phyloP scores from a whole-genome alignment of 2,797 vertebrate genomes.

The Poecilia wingei region DNA sequence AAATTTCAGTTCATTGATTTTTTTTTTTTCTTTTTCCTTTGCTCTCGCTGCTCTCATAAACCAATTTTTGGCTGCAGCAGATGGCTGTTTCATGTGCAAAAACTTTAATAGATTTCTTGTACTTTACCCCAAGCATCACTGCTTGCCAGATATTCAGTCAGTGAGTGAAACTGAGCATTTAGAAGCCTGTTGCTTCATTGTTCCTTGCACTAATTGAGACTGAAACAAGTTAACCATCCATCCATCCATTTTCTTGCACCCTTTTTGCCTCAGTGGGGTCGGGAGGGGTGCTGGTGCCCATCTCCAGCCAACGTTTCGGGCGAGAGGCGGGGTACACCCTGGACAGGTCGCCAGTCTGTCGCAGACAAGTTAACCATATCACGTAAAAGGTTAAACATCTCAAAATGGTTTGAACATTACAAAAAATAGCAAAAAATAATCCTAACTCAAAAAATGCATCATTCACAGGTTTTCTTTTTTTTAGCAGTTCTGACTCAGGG shows the following conservation, averaged over 20 bases:
- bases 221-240: not conserved
- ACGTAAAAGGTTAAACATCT: not conserved
- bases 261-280: too few species aligned
- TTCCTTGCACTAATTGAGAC: not conserved
- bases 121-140: not conserved
- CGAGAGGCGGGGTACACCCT: too few species aligned
- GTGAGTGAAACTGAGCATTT: not conserved
- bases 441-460: constrained; percentile 6
- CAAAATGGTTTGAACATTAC: not conserved
- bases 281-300: too few species aligned
- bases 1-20: not conserved
- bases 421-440: not conserved
- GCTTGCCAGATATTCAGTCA: not conserved
- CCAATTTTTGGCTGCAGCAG: not conserved
- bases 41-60: not conserved
- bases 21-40: not conserved
- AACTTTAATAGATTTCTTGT: not conserved
- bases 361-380: not conserved
- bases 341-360: too few species aligned
- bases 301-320: too few species aligned
- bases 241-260: too few species aligned
- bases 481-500: not conserved
- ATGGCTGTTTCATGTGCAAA: not conserved
- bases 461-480: not conserved
- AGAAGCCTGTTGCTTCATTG: not conserved